These are phyloP conservation scores for Drosophila albomicans DNA, from an alignment of 1,140 invertebrate genomes.

Conservation along the genomic window DNA sequence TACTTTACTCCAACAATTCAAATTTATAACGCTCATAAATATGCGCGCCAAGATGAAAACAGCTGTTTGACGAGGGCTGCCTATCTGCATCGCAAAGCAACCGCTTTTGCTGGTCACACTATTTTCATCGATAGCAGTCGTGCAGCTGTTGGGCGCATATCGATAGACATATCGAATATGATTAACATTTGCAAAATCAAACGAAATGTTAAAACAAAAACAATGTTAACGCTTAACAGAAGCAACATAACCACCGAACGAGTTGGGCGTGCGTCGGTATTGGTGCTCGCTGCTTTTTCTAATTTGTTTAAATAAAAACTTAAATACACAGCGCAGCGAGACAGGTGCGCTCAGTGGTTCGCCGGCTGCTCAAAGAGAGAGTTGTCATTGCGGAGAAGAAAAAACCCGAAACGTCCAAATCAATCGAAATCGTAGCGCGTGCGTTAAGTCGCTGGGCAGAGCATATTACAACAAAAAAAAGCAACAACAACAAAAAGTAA, in stretches of 20 bases:
- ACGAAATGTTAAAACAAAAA: conserved; percentile 37
- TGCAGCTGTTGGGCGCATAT: neutral
- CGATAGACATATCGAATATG: conserved; percentile 12
- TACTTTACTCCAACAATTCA: neutral
- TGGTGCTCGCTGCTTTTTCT: conserved; percentile 26
- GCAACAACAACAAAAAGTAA: conserved; percentile 44
- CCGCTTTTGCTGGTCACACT: conserved; percentile 7
- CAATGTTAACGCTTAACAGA: conserved; percentile 46
- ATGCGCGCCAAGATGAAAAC: neutral
- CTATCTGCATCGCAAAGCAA: neutral
- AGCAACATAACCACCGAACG: conserved; percentile 34
- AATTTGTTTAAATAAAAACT: conserved; percentile 52
- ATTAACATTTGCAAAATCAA: conserved; percentile 16
- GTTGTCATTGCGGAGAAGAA: conserved; percentile 42
- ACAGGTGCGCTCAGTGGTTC: conserved; percentile 48
- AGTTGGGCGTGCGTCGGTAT: conserved; percentile 37
- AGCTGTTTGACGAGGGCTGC: conserved; percentile 35
- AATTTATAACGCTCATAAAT: neutral
- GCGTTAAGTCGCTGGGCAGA: conserved; percentile 41
- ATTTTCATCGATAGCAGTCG: neutral
- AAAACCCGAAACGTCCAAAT: too few relatives aligned
- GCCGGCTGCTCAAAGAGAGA: conserved; percentile 55
- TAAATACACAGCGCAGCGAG: conserved; percentile 47
- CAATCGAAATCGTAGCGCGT: conserved; percentile 36
- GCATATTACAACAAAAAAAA: conserved; percentile 36